A percentile compares a stretch with the other conserved stretches of the same genome.
Evolutionary conservation across 2,888 invertebrate genomes (phyloP).

Genomic region (Apotomis turbidana): DNA sequence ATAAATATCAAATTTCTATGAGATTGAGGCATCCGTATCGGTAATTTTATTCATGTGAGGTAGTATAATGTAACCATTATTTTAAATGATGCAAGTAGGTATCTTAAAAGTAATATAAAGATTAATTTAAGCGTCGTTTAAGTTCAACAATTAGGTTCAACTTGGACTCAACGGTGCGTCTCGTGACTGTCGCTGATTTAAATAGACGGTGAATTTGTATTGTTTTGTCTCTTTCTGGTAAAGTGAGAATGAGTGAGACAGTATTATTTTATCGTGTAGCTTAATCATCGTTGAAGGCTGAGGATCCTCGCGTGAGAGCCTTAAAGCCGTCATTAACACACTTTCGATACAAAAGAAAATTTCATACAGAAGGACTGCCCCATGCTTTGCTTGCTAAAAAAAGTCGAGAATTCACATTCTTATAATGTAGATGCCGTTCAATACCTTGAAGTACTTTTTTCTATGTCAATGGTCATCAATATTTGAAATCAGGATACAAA

Average conservation of each 20-base stretch:
- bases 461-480: too few relatives aligned
- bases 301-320: conserved; percentile 59
- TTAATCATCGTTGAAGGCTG: conserved; percentile 31
- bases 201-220: conserved; percentile 5
- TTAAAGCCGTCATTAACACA: conserved; percentile 71
- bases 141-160: conserved; percentile 41
- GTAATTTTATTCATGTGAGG: neutral
- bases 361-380: conserved; percentile 65
- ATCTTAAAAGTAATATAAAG: neutral
- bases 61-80: neutral
- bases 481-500: too few relatives aligned
- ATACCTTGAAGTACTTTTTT: too few relatives aligned
- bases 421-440: too few relatives aligned
- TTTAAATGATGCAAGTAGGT: neutral
- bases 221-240: conserved; percentile 16
- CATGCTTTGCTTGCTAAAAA: too few relatives aligned
- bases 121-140: conserved; percentile 22
- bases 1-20: too few relatives aligned
- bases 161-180: conserved; percentile 36
- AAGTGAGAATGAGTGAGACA: conserved; percentile 10
- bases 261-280: conserved; percentile 28
- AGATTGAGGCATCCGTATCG: too few relatives aligned
- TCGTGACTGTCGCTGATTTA: conserved; percentile 35
- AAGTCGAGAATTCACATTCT: too few relatives aligned
- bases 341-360: conserved; percentile 51